Evolutionary conservation across 2,888 invertebrate genomes (phyloP).

Genomic region (Ramazzottius varieornatus): DNA sequence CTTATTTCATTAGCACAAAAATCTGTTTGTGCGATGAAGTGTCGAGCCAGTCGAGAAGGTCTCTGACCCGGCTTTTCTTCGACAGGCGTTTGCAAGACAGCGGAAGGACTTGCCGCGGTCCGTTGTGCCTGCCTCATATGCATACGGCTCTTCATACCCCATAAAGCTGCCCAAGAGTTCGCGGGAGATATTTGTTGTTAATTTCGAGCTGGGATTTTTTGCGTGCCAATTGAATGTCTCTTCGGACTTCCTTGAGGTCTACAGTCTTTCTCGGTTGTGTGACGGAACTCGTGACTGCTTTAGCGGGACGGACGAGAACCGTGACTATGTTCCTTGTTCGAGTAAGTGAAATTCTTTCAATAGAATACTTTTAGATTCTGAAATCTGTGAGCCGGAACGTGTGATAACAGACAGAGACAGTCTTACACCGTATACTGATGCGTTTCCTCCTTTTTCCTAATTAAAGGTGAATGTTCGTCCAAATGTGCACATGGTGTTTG

Average conservation of each 20-base stretch:
- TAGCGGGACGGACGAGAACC: constrained; percentile 56
- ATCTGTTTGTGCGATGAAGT: too few relatives aligned
- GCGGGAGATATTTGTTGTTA: neutral
- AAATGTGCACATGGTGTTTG: constrained; percentile 1
- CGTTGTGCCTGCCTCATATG: too few relatives aligned
- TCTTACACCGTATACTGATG: neutral
- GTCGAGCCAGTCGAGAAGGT: too few relatives aligned
- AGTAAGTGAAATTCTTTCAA: neutral
- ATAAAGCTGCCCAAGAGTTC: neutral
- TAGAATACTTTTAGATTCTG: neutral
- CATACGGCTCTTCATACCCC: neutral
- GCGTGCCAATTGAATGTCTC: constrained; percentile 48
- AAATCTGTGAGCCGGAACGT: too few relatives aligned
- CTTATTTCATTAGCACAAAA: too few relatives aligned
- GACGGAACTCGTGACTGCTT: constrained; percentile 68
- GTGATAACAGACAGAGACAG: too few relatives aligned
- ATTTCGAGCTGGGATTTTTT: neutral
- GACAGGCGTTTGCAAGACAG: too few relatives aligned
- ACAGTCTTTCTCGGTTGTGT: constrained; percentile 76
- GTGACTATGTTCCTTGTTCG: constrained; percentile 1
- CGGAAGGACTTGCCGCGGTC: too few relatives aligned
- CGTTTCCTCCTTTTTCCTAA: neutral
- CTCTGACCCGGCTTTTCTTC: too few relatives aligned
- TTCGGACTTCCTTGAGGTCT: constrained; percentile 71
- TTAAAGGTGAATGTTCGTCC: neutral